phyloP scores from a whole-genome alignment of 2,113 vertebrate species.

The Indicator indicator region DNA sequence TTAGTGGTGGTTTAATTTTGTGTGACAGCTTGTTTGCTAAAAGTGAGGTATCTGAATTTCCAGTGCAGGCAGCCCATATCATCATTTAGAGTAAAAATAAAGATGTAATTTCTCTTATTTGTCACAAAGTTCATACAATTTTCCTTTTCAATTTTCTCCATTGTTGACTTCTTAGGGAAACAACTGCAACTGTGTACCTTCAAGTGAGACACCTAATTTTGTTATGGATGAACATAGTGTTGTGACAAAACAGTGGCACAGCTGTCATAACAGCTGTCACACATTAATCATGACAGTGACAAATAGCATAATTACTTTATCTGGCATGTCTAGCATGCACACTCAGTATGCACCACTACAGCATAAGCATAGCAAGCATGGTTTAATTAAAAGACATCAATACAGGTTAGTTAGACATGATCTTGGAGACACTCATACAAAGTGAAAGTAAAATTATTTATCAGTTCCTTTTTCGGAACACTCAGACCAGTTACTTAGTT shows the following conservation, averaged over 20 bases:
- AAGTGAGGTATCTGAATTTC: conserved; percentile 73
- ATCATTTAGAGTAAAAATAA: conserved; percentile 73
- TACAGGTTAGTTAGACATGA: conserved; percentile 79
- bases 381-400: conserved; percentile 83
- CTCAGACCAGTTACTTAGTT: conserved; percentile 61
- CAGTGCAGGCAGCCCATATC: conserved; percentile 56
- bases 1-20: conserved; percentile 66
- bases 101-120: conserved; percentile 77
- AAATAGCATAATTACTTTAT: conserved; percentile 86
- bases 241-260: conserved; percentile 85
- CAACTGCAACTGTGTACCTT: conserved; percentile 71
- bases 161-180: conserved; percentile 77
- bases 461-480: conserved; percentile 61
- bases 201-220: conserved; percentile 78
- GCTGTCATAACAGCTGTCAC: conserved; percentile 87
- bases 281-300: conserved; percentile 88
- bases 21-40: conserved; percentile 79
- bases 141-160: conserved; percentile 75
- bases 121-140: conserved; percentile 75
- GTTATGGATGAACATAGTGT: conserved; percentile 82
- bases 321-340: conserved; percentile 80
- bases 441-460: conserved; percentile 78
- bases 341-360: conserved; percentile 72
- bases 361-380: conserved; percentile 68
- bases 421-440: conserved; percentile 75